Evolutionary conservation across 2,888 invertebrate species (phyloP).

Genomic region (Phalangium opilio): DNA sequence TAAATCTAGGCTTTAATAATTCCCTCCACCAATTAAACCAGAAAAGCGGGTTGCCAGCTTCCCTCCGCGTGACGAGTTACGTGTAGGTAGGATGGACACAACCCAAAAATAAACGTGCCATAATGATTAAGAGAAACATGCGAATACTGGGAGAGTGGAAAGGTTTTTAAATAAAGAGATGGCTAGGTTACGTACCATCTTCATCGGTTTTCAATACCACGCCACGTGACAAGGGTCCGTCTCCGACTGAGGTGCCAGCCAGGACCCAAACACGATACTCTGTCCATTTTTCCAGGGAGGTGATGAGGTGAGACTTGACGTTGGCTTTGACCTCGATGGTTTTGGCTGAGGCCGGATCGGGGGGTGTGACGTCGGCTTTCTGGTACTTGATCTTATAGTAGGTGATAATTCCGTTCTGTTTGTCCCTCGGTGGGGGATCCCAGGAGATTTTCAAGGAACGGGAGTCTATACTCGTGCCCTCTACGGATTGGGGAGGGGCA

Average conservation of each 20-base stretch:
- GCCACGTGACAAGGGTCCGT: constrained; percentile 82
- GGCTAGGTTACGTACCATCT: constrained; percentile 68
- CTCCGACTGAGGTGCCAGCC: constrained; percentile 90
- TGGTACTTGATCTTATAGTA: constrained; percentile 88
- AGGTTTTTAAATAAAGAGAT: background rate
- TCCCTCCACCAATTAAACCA: no score
- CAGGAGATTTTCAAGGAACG: constrained; percentile 77
- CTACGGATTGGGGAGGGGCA: constrained; percentile 88
- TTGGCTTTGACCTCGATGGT: constrained; percentile 27
- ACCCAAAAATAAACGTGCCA: no score
- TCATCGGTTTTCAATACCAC: constrained; percentile 87
- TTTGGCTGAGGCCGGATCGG: constrained; percentile 57
- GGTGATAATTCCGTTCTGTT: constrained; percentile 78
- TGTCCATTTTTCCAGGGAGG: constrained; percentile 85
- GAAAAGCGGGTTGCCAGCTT: no score
- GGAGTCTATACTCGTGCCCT: constrained; percentile 70
- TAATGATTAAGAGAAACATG: no score
- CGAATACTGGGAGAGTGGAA: no score
- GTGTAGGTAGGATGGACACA: no score
- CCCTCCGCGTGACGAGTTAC: no score
- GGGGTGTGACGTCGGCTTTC: constrained; percentile 41
- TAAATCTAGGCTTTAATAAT: no score
- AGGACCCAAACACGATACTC: constrained; percentile 93
- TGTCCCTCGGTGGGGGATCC: constrained; percentile 79
- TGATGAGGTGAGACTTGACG: constrained; percentile 47